Percentiles rank a stretch among this genome's conserved stretches.
These are phyloP conservation scores for Bilobella aurantiaca DNA, from an alignment of 1,140 invertebrate species.

Conservation along the genomic window DNA sequence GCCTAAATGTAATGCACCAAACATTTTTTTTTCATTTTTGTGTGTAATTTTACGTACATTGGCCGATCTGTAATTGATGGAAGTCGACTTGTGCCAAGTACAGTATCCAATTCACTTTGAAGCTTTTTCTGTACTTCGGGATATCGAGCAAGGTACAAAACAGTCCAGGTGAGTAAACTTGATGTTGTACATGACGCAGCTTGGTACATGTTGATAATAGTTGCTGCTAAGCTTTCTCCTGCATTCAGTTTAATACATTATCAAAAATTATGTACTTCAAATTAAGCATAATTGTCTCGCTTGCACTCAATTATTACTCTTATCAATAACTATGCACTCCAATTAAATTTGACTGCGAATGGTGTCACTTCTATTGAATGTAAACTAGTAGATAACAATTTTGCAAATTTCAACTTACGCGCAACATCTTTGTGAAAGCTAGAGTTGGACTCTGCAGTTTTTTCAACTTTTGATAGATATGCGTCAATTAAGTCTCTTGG, in stretches of 20 bases:
- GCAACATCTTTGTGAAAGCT: slow-evolving; percentile 13
- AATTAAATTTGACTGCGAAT: no score
- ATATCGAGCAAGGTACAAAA: slow-evolving; percentile 9
- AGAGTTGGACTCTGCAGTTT: slow-evolving; percentile 15
- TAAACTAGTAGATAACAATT: background rate
- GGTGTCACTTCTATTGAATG: background rate
- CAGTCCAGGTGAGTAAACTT: slow-evolving; percentile 29
- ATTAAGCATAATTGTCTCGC: no score
- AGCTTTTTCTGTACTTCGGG: slow-evolving; percentile 61
- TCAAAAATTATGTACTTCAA: background rate
- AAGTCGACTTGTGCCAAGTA: slow-evolving; percentile 55
- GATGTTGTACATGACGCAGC: slow-evolving; percentile 42
- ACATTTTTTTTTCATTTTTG: no score
- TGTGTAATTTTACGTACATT: slow-evolving; percentile 34
- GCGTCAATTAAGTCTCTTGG: slow-evolving; percentile 21
- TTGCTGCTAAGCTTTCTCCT: background rate
- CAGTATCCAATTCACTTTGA: slow-evolving; percentile 64
- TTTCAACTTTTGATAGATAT: slow-evolving; percentile 14
- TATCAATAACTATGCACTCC: no score
- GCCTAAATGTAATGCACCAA: no score
- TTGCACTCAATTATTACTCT: no score
- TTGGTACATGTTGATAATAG: background rate
- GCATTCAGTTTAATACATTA: no score
- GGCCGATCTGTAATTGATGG: slow-evolving; percentile 58
- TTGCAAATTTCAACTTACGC: slow-evolving; percentile 9